Conservation (phyloP, 2,113 vertebrate genomes). For the Hyperopisus bebe region DNA sequence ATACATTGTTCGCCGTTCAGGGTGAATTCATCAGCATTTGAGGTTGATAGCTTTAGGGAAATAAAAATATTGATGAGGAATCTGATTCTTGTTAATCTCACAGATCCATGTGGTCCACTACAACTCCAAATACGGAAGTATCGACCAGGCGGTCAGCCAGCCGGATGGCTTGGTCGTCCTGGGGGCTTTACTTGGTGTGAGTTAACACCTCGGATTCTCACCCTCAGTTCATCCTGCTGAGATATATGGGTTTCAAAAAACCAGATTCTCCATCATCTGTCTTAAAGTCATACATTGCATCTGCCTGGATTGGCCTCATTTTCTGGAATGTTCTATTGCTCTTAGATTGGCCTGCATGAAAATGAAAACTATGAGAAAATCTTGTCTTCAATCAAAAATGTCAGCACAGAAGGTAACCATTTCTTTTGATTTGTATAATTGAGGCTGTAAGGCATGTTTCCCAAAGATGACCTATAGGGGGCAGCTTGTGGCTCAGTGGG, state of each 20-base stretch:
- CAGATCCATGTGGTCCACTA: slow-evolving; percentile 51
- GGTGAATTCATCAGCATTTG: not conserved
- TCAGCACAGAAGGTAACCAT: slow-evolving; percentile 41
- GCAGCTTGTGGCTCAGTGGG: no score
- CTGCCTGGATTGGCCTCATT: not conserved
- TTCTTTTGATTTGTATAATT: not conserved
- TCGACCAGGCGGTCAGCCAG: slow-evolving; percentile 40
- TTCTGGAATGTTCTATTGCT: slow-evolving; percentile 4
- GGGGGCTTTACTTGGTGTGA: slow-evolving; percentile 44
- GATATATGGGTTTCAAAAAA: not conserved
- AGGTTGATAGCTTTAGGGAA: not conserved
- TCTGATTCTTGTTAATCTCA: not conserved
- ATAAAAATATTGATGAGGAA: not conserved
- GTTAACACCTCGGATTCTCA: not conserved
- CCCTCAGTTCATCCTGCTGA: not conserved
- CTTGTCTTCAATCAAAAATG: slow-evolving; percentile 38
- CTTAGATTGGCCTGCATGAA: slow-evolving; percentile 46
- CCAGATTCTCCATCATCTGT: not conserved
- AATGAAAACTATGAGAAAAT: slow-evolving; percentile 53
- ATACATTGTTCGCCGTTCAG: not conserved
- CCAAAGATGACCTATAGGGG: not conserved
- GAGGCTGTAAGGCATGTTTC: not conserved
- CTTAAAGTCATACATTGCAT: not conserved
- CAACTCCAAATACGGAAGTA: slow-evolving; percentile 45
- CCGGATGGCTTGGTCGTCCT: slow-evolving; percentile 44